Base-by-base conservation (phyloP, 1,140 invertebrate genomes). In the Drosophila ogumai region DNA sequence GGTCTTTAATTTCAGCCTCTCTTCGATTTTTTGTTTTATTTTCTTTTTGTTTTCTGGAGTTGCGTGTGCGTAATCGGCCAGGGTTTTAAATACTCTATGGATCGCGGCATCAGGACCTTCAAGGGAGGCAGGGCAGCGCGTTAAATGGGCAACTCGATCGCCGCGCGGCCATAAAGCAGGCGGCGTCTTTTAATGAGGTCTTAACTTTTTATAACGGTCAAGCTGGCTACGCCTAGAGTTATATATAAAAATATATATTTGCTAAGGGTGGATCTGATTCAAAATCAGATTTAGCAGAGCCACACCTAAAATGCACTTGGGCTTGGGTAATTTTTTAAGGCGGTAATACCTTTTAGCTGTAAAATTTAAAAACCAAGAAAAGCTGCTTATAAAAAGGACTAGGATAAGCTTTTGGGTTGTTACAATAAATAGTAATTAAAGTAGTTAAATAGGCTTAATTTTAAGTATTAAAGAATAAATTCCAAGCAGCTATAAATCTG, bases 181-280 rank as follows among this genome's bases (percentile, higher is more conserved):
- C 82, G 82, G 82, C 75, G 66, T 88, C 82, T 88, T 86, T 87
- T 88, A 88, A 88, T 87, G 85, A 88, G 84, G 80, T 87, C 84
- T 88, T 84, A 77, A 88, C 76, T 87, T 87, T 86, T 87, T 88
- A 88, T 87, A 86, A 86, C 82, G 82, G 82, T 73, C 49, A 38
- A 38, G 50, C 32, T 68, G 40, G 56, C 49, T 55, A 38, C 58
- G 65, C 12, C 32, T 61, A 50, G 43, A 47, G 17, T 22, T n/a
- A n/a, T 17, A 22, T 28, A 31, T 22, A 40, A 3, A 25, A 32
- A 34, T 52, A 22, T 59, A 47, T 28, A 28, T 25, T 28, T 17
- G 44, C 9, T 12, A 31, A 25, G n/a, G 59, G 58, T 36, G 59
- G 31, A 38, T 31, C 36, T 3, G 61, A 41, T 32, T 43, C 12